These are phyloP conservation scores for Vulpes ferrilata DNA, from an alignment of 2,113 vertebrate genomes.

Conservation along the genomic window DNA sequence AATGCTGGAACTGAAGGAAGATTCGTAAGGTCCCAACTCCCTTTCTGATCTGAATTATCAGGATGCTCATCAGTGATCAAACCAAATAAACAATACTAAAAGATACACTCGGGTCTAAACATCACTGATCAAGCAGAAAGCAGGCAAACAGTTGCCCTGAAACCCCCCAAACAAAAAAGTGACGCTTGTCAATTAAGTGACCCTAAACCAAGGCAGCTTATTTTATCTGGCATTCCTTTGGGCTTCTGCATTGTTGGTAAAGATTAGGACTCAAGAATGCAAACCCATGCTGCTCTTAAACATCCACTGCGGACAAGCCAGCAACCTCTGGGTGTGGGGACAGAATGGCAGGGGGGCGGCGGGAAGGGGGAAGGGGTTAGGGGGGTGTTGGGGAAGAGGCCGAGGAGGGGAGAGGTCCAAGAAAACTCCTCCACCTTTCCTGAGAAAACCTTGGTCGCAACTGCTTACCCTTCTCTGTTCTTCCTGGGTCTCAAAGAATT, in stretches of 20 bases:
- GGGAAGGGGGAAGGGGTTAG: too few species aligned
- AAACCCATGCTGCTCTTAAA: conserved; percentile 24
- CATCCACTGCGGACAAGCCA: neutral
- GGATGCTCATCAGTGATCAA: neutral
- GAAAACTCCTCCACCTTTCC: neutral
- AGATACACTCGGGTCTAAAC: conserved; percentile 23
- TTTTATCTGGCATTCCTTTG: conserved; percentile 66
- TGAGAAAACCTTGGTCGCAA: neutral
- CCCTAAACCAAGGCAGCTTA: neutral
- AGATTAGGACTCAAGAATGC: conserved; percentile 62
- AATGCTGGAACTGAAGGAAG: neutral
- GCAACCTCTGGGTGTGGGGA: neutral
- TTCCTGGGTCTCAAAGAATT: neutral
- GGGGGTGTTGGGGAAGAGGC: too few species aligned
- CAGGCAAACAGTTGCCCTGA: neutral
- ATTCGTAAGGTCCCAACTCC: neutral
- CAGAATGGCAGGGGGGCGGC: neutral
- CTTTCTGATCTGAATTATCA: neutral
- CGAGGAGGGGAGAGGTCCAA: neutral
- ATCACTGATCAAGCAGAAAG: conserved; percentile 30
- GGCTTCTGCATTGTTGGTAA: conserved; percentile 62
- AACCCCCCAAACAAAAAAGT: neutral
- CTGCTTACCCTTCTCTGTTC: neutral
- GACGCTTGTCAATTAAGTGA: neutral
- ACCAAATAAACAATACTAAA: conserved; percentile 10